These are phyloP conservation scores for Probaryconus sp. DNA, from an alignment of 1,140 invertebrate species.

Conservation along the genomic window DNA sequence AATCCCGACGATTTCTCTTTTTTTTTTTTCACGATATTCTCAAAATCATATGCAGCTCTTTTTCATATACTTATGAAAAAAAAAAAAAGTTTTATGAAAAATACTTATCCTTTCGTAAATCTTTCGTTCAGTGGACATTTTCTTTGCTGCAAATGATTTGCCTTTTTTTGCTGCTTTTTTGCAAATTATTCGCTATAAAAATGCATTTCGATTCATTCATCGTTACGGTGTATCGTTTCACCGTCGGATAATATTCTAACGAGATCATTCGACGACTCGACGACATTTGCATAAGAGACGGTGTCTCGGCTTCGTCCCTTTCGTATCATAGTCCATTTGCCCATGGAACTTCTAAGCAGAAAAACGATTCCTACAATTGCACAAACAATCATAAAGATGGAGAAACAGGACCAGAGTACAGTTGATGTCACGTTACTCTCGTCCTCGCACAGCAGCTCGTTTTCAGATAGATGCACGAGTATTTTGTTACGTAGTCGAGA, in stretches of 20 bases:
- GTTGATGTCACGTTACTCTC: slow-evolving; percentile 54
- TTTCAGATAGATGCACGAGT: slow-evolving; percentile 63
- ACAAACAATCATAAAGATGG: slow-evolving; percentile 61
- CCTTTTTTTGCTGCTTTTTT: slow-evolving; percentile 6
- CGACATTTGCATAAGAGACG: slow-evolving; percentile 74
- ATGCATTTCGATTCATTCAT: slow-evolving; percentile 61
- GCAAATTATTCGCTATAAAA: slow-evolving; percentile 6
- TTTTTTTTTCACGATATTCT: no score
- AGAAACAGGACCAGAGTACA: slow-evolving; percentile 65
- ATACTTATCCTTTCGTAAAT: no score
- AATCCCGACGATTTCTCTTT: no score
- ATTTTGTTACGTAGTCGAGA: slow-evolving; percentile 55
- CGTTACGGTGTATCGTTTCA: slow-evolving; percentile 65
- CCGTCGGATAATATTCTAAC: slow-evolving; percentile 71
- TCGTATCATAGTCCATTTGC: slow-evolving; percentile 68
- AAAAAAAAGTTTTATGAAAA: no score
- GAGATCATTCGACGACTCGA: slow-evolving; percentile 73
- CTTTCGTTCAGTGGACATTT: no score
- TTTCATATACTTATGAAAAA: no score
- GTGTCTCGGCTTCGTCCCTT: slow-evolving; percentile 68
- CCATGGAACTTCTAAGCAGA: slow-evolving; percentile 64
- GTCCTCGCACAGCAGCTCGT: slow-evolving; percentile 69
- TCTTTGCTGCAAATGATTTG: no score
- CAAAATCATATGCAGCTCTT: no score
- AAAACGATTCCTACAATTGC: slow-evolving; percentile 60